Evolutionary conservation across 2,797 vertebrate species (phyloP).

Genomic region (Sorex maritimensis): DNA sequence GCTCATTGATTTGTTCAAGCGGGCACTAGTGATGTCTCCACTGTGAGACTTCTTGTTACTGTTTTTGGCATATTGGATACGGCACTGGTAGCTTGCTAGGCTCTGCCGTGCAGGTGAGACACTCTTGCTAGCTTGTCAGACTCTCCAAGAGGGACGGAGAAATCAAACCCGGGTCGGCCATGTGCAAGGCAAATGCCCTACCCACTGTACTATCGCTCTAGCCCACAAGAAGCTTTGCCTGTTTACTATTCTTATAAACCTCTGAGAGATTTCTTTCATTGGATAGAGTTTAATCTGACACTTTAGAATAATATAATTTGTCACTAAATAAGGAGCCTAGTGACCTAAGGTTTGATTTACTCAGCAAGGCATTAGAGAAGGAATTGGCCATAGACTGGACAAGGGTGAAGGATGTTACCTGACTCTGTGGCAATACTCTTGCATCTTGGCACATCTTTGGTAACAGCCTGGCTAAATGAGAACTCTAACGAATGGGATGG

Average conservation of each 20-base stretch:
- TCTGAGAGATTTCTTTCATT: background rate
- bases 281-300: background rate
- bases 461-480: background rate
- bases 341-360: background rate
- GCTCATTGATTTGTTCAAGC: too few relatives aligned
- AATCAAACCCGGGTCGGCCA: too few relatives aligned
- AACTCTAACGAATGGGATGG: background rate
- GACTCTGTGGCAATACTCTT: background rate
- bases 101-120: too few relatives aligned
- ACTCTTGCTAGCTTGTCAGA: too few relatives aligned
- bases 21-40: too few relatives aligned
- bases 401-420: background rate
- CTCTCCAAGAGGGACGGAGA: too few relatives aligned
- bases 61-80: too few relatives aligned
- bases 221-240: background rate
- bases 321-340: background rate
- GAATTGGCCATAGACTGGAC: background rate
- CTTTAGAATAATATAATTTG: conserved; percentile 49
- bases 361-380: background rate
- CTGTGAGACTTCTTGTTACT: too few relatives aligned
- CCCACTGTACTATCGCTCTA: too few relatives aligned
- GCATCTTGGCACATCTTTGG: background rate
- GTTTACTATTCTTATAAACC: background rate
- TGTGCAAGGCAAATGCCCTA: too few relatives aligned
- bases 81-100: too few relatives aligned